Base-by-base conservation (phyloP, 2,113 vertebrate species). In the Eonycteris spelaea region DNA sequence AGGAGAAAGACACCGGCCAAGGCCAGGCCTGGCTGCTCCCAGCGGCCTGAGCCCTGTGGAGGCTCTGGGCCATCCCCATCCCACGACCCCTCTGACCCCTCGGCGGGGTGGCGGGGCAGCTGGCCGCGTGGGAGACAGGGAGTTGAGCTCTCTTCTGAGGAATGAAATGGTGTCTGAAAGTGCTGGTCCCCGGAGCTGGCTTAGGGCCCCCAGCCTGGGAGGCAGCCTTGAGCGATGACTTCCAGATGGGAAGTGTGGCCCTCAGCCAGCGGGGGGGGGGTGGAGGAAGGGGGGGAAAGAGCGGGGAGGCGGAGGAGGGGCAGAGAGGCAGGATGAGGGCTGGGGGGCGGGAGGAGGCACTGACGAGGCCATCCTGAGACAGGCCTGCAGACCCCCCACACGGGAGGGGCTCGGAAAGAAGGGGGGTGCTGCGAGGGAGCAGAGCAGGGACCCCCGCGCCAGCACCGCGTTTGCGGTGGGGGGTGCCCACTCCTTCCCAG, bases 221-320 rank as follows among this genome's bases (percentile, higher is more conserved):
- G 87, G 88, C 94, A 61, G 67, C 4, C 30, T 7, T 40, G 86
- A 45, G 78, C n/a, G 71, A 95, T 96, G 87, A 61, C 26, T 97
- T 97, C 96, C 95, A 97, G 94, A 95, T 95, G 84, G 74, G 48
- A 43, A 67, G 45, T 40, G 12, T 5, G 24, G 92, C 93, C 77
- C n/a, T 33, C 21, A 3, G 75, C 86, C 91, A 90, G 77, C 40
- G 59, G 59, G 53, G 40, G 6, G 28, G 7, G 35, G 30, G 6
- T 6, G 53, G 26, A 28, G 15, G 11, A 12, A 2, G 15, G n/a
- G 4, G 63, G 40, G 18, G 30, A 0, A 35, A 33, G 45, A 57
- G 40, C n/a, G n/a, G n/a, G 26, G 3, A 7, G n/a, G 2, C 40
- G 26, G 12, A 45, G 55, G 38, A 28, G 33, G 38, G 7, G 33